phyloP scores from a whole-genome alignment of 2,888 invertebrate species.

The Spialia ferax region DNA sequence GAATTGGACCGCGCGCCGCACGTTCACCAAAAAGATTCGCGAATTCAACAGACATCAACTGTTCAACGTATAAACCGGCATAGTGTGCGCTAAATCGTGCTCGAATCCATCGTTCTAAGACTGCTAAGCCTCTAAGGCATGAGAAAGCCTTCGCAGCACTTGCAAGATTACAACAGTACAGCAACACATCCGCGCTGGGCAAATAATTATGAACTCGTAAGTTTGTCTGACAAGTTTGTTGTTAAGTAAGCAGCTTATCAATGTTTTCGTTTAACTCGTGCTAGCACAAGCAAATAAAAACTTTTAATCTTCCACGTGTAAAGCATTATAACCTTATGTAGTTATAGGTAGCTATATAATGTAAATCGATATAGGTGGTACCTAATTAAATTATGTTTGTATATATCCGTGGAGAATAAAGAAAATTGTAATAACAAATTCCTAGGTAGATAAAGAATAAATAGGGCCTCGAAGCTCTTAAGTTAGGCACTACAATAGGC shows the following conservation, averaged over 20 bases:
- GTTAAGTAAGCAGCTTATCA: constrained; percentile 38
- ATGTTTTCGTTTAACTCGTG: constrained; percentile 45
- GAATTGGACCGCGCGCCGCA: constrained; percentile 53
- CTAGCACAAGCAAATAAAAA: constrained; percentile 38
- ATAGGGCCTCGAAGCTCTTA: no score
- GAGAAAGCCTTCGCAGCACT: constrained; percentile 53
- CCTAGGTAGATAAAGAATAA: no score
- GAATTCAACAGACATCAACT: constrained; percentile 21
- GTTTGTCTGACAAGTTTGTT: constrained; percentile 42
- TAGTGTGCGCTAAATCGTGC: constrained; percentile 12
- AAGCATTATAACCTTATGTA: constrained; percentile 20
- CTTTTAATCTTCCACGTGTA: constrained; percentile 46
- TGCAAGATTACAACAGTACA: constrained; percentile 26
- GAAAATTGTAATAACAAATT: no score
- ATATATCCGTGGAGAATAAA: no score
- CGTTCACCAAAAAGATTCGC: constrained; percentile 42
- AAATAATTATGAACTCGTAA: constrained; percentile 63
- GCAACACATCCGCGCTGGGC: constrained; percentile 46
- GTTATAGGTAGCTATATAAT: constrained; percentile 16
- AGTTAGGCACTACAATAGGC: no score
- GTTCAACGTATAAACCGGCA: background rate
- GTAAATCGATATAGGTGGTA: constrained; percentile 15
- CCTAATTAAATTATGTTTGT: no score
- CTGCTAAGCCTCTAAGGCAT: constrained; percentile 65
- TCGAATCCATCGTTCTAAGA: constrained; percentile 11